Evolutionary conservation across 1,140 invertebrate genomes (phyloP).

Genomic region (Diprion similis): DNA sequence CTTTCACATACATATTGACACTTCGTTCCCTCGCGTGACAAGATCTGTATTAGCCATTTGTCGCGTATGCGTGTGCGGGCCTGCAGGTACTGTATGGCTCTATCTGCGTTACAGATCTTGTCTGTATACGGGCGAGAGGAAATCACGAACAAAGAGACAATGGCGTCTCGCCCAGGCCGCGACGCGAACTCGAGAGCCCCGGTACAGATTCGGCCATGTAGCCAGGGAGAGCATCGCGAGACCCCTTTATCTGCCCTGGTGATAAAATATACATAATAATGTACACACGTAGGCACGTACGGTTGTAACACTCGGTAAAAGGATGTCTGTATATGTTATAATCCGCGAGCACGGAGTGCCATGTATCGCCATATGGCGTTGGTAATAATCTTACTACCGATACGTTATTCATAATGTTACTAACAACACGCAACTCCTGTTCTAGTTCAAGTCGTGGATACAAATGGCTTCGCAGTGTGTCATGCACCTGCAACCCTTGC

Average conservation of each 20-base stretch:
- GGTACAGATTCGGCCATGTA: background rate
- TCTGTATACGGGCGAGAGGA: background rate
- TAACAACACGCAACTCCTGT: too few relatives aligned
- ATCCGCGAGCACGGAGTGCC: too few relatives aligned
- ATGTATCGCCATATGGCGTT: too few relatives aligned
- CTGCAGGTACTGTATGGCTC: background rate
- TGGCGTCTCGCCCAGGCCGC: background rate
- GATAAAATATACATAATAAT: slow-evolving; percentile 2
- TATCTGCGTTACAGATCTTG: background rate
- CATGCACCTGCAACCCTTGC: too few relatives aligned
- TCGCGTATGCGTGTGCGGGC: slow-evolving; percentile 2
- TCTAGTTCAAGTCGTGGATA: too few relatives aligned
- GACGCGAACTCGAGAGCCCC: too few relatives aligned
- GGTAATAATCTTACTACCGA: too few relatives aligned
- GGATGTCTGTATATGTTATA: too few relatives aligned
- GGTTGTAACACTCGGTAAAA: too few relatives aligned
- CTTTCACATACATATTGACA: background rate
- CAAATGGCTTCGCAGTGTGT: too few relatives aligned
- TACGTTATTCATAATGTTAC: too few relatives aligned
- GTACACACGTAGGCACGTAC: too few relatives aligned
- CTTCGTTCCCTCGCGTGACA: background rate
- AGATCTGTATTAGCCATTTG: slow-evolving; percentile 7
- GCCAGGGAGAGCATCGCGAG: background rate
- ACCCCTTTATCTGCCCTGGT: background rate
- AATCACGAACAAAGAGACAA: background rate